Evolutionary conservation across 37 sponge, comb jelly and placozoan genomes (phyloP).

Genomic region (Cliona cf. orientalis): DNA sequence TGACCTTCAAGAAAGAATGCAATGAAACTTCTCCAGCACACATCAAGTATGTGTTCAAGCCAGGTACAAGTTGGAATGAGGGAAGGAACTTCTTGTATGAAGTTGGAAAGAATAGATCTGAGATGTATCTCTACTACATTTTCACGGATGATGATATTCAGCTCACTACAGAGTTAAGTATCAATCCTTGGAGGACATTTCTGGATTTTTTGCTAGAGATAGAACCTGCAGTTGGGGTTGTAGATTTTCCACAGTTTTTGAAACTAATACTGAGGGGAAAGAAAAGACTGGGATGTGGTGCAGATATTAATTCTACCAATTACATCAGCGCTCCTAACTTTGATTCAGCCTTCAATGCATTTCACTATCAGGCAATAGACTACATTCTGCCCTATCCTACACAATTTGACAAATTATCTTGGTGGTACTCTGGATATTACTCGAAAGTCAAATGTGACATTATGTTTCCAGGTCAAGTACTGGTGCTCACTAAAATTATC

Average conservation of each 20-base stretch:
- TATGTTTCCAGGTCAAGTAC: background rate
- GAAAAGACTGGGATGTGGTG: background rate
- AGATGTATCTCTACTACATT: background rate
- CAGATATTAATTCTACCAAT: background rate
- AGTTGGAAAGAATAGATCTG: background rate
- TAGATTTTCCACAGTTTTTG: background rate
- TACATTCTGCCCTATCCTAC: background rate
- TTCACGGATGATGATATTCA: background rate
- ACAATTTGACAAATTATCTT: background rate
- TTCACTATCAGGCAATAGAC: background rate
- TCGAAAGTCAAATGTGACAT: background rate
- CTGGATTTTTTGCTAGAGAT: background rate
- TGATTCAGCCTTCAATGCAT: background rate
- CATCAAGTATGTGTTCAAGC: background rate
- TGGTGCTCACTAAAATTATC: background rate
- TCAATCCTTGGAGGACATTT: background rate
- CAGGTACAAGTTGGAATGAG: background rate
- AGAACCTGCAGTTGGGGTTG: background rate
- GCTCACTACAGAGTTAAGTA: background rate
- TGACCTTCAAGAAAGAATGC: background rate
- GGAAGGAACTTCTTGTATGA: background rate
- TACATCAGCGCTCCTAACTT: background rate
- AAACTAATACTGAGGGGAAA: background rate
- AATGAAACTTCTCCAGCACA: background rate
- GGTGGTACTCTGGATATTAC: background rate